These are phyloP conservation scores for Maniola hyperantus DNA, from an alignment of 2,888 invertebrate genomes.

Conservation along the genomic window DNA sequence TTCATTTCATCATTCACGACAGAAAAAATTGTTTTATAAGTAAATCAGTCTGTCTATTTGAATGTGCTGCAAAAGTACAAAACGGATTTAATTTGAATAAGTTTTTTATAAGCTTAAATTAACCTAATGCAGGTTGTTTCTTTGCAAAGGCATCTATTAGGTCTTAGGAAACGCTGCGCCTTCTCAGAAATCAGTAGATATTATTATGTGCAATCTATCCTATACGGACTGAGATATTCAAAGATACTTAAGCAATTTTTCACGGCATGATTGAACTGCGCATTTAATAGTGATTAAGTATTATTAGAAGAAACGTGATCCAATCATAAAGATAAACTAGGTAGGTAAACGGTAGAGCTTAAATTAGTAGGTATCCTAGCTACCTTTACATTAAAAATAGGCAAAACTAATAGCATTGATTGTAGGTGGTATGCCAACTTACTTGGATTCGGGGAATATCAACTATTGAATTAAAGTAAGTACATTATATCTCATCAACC, in stretches of 20 bases:
- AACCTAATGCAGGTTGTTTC: too few relatives aligned
- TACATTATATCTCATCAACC: too few relatives aligned
- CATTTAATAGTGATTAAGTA: neutral
- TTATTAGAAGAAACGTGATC: neutral
- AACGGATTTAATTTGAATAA: too few relatives aligned
- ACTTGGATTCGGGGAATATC: too few relatives aligned
- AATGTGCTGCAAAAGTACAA: too few relatives aligned
- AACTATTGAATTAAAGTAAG: neutral
- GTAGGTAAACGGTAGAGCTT: neutral
- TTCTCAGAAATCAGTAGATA: neutral
- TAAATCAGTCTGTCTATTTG: too few relatives aligned
- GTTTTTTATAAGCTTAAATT: too few relatives aligned
- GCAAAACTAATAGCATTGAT: neutral
- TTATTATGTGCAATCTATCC: neutral
- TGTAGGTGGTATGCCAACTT: too few relatives aligned
- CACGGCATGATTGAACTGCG: neutral
- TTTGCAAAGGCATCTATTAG: too few relatives aligned
- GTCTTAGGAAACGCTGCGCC: neutral
- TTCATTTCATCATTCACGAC: too few relatives aligned
- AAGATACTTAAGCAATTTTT: neutral
- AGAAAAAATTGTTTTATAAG: too few relatives aligned
- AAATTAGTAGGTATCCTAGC: neutral
- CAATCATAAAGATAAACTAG: constrained; percentile 1
- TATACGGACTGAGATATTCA: neutral
- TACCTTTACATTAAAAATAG: neutral